phyloP scores from a whole-genome alignment of 2,113 vertebrate genomes.

The Odocoileus hemionus region DNA sequence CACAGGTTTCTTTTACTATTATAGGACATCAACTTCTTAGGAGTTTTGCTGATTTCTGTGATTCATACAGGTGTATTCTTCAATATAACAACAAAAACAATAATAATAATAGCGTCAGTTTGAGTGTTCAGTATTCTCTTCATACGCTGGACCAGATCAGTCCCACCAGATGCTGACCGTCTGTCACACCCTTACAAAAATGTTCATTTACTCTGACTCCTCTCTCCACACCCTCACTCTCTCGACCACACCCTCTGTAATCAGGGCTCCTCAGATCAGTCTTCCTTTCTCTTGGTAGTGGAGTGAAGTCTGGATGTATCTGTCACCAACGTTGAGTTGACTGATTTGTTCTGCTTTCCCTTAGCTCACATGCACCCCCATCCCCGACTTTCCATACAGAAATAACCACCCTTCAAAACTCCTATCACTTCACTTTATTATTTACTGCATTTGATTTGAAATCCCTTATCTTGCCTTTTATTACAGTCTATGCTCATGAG shows the following conservation, averaged over 20 bases:
- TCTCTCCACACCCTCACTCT: neutral
- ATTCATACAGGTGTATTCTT: neutral
- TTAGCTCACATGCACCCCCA: neutral
- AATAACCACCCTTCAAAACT: neutral
- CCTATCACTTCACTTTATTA: neutral
- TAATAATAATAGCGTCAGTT: neutral
- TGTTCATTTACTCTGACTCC: neutral
- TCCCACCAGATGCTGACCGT: neutral
- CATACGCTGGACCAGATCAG: neutral
- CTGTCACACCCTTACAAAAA: neutral
- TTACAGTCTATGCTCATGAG: neutral
- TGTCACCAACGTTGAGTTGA: neutral
- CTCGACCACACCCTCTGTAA: neutral
- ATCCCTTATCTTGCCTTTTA: conserved; percentile 19
- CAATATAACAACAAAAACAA: neutral
- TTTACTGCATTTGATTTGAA: neutral
- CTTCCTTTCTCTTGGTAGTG: neutral
- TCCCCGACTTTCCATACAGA: neutral
- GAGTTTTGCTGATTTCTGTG: neutral
- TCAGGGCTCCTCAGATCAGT: neutral
- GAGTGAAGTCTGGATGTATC: neutral
- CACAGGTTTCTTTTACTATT: neutral
- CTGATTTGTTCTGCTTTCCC: neutral
- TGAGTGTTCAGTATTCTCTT: neutral
- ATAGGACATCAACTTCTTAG: neutral